Conservation (phyloP, 1,140 invertebrate species). For the Hycleus cichorii region DNA sequence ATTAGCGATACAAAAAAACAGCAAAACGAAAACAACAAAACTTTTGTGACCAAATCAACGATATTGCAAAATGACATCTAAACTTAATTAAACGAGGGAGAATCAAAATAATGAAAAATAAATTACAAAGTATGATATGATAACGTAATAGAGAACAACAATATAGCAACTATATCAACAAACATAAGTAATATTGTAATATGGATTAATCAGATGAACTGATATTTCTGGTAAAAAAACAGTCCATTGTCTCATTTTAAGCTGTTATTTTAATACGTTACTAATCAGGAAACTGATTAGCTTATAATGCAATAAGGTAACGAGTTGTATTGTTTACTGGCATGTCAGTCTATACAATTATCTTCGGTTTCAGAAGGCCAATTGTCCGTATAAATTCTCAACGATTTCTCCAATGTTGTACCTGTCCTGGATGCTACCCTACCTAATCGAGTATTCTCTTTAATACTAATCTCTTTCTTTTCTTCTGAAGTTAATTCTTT, state of each 20-base stretch:
- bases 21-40: neutral
- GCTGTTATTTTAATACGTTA: neutral
- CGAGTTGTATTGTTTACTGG: conserved; percentile 27
- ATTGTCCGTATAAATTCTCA: conserved; percentile 67
- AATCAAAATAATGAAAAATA: conserved; percentile 5
- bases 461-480: conserved; percentile 51
- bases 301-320: conserved; percentile 34
- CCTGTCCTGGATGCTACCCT: conserved; percentile 39
- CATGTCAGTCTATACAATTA: conserved; percentile 37
- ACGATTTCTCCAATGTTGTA: conserved; percentile 55
- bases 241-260: conserved; percentile 6
- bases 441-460: conserved; percentile 49
- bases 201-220: too few relatives aligned
- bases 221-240: neutral
- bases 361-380: conserved; percentile 35
- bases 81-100: neutral
- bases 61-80: conserved; percentile 1
- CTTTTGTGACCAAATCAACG: neutral
- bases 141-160: neutral
- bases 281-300: conserved; percentile 13
- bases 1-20: neutral
- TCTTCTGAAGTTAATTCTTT: conserved; percentile 55
- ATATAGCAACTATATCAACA: too few relatives aligned
- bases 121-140: conserved; percentile 1
- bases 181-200: too few relatives aligned